Conservation (phyloP, 1,140 invertebrate species). For the Bombus superbus region DNA sequence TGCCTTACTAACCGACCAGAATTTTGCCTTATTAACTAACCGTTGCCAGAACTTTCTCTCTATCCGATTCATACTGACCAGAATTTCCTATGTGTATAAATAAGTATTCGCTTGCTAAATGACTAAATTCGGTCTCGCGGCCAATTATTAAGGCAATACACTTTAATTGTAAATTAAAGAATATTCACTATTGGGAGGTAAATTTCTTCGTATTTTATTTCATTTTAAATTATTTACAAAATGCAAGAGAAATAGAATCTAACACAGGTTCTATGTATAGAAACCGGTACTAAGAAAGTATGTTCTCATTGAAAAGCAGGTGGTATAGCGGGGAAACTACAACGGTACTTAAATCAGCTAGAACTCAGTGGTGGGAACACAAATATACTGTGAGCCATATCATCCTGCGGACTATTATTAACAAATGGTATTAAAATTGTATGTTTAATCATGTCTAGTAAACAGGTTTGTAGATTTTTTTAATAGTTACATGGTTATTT, state of each 20-base stretch:
- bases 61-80: neutral
- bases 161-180: neutral
- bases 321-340: constrained; percentile 14
- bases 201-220: neutral
- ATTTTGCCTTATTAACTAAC: neutral
- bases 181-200: neutral
- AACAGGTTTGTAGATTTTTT: constrained; percentile 48
- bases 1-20: neutral
- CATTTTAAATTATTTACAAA: neutral
- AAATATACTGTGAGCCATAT: too few relatives aligned
- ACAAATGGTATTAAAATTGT: constrained; percentile 13
- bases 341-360: constrained; percentile 39
- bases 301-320: neutral
- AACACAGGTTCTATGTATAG: neutral
- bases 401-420: too few relatives aligned
- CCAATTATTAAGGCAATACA: neutral
- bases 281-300: constrained; percentile 38
- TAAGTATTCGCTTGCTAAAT: neutral
- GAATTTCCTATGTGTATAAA: neutral
- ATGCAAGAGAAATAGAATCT: neutral
- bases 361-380: neutral
- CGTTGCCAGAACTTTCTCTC: too few relatives aligned
- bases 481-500: neutral
- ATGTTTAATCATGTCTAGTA: constrained; percentile 46
- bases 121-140: neutral